Percentiles rank a stretch among this genome's conserved stretches.
Evolutionary conservation across 2,888 invertebrate genomes (phyloP).

Genomic region (Meliscaeva auricollis): DNA sequence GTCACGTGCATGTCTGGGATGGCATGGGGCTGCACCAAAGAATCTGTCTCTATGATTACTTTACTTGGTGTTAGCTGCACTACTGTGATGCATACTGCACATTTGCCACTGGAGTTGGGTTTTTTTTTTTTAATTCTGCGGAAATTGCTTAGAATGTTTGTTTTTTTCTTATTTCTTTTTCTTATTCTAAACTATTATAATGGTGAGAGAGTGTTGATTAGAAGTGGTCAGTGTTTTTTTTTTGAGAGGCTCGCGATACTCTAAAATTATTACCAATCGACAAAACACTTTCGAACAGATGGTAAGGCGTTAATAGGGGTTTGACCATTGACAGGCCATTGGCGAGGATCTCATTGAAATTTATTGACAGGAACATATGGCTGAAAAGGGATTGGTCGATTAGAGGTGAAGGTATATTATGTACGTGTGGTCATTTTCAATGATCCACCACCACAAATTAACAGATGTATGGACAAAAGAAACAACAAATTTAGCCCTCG

Average conservation of each 20-base stretch:
- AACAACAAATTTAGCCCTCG: neutral
- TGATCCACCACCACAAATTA: neutral
- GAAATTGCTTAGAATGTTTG: conserved; percentile 54
- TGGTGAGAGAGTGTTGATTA: conserved; percentile 49
- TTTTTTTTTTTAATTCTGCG: conserved; percentile 42
- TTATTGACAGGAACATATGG: conserved; percentile 62
- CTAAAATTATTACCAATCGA: conserved; percentile 26
- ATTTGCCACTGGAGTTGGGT: conserved; percentile 68
- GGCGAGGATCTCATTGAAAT: conserved; percentile 55
- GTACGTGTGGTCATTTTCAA: conserved; percentile 57
- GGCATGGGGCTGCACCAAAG: neutral
- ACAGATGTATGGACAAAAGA: conserved; percentile 15
- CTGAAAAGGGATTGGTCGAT: conserved; percentile 48
- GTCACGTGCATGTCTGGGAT: conserved; percentile 67
- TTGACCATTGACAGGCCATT: conserved; percentile 42
- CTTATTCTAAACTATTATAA: neutral
- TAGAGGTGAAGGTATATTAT: neutral
- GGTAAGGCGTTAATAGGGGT: conserved; percentile 58
- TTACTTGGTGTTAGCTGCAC: neutral
- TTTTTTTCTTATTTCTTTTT: conserved; percentile 4
- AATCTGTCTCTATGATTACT: conserved; percentile 11
- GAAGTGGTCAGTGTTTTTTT: conserved; percentile 42
- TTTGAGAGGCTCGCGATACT: conserved; percentile 16
- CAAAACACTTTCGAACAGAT: conserved; percentile 60
- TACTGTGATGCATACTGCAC: neutral